Evolutionary conservation across 1,140 invertebrate species (phyloP).

Genomic region (Hylyphantes graminicola): DNA sequence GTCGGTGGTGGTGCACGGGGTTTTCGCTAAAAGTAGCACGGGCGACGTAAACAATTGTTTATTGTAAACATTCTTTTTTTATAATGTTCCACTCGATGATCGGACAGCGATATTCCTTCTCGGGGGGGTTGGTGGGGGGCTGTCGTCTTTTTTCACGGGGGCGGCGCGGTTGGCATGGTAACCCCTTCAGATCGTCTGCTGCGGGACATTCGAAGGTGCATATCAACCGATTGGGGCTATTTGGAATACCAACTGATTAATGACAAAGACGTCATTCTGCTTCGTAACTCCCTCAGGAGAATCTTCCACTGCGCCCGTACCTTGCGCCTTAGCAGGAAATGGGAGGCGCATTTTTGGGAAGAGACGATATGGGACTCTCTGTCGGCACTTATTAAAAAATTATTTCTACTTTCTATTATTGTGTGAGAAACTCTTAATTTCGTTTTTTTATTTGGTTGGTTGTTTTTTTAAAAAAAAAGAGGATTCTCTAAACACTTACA

Average conservation of each 20-base stretch:
- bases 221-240: slow-evolving; percentile 53
- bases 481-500: no score
- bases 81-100: slow-evolving; percentile 34
- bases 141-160: slow-evolving; percentile 8
- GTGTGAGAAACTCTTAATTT: no score
- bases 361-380: neutral
- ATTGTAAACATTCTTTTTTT: slow-evolving; percentile 61
- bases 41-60: slow-evolving; percentile 62
- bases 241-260: slow-evolving; percentile 58
- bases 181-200: slow-evolving; percentile 47
- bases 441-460: no score
- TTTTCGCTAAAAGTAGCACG: slow-evolving; percentile 61
- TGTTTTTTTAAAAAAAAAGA: no score
- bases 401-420: no score
- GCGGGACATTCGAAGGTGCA: slow-evolving; percentile 48
- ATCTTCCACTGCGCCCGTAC: slow-evolving; percentile 52
- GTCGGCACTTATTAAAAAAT: no score
- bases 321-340: slow-evolving; percentile 46
- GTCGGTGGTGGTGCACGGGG: slow-evolving; percentile 58
- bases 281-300: slow-evolving; percentile 24
- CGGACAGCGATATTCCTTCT: slow-evolving; percentile 5
- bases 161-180: slow-evolving; percentile 54
- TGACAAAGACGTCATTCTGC: slow-evolving; percentile 58
- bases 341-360: slow-evolving; percentile 40
- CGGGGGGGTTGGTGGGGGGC: neutral